Conservation (phyloP, 1,140 invertebrate genomes). For the Polypedilum vanderplanki region DNA sequence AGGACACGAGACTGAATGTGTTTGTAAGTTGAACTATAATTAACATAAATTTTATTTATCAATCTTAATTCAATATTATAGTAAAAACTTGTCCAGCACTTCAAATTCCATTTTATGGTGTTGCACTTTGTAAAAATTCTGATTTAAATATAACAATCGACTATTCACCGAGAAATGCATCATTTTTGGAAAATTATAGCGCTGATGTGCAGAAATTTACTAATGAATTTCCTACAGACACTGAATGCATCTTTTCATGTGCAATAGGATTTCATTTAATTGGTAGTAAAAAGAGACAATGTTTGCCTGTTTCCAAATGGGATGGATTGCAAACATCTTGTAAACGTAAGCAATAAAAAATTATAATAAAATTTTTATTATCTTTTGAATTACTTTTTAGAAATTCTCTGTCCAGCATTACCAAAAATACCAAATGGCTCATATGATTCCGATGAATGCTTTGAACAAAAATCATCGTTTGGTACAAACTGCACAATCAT, state of each 20-base stretch:
- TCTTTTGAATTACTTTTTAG: conserved; percentile 39
- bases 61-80: conserved; percentile 37
- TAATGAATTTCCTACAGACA: conserved; percentile 49
- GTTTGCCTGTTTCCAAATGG: conserved; percentile 62
- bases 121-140: conserved; percentile 52
- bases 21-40: conserved; percentile 29
- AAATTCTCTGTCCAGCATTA: conserved; percentile 51
- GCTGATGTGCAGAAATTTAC: conserved; percentile 32
- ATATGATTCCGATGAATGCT: conserved; percentile 48
- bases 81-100: conserved; percentile 57
- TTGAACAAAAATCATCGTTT: conserved; percentile 46
- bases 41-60: conserved; percentile 27
- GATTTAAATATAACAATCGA: conserved; percentile 36
- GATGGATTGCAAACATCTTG: conserved; percentile 59
- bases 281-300: conserved; percentile 58
- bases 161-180: conserved; percentile 30
- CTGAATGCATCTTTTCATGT: conserved; percentile 59
- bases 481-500: conserved; percentile 49
- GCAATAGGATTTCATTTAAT: conserved; percentile 56
- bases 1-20: conserved; percentile 53
- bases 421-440: conserved; percentile 46
- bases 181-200: conserved; percentile 32
- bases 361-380: conserved; percentile 20
- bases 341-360: conserved; percentile 50
- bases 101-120: conserved; percentile 50